These are phyloP conservation scores for Drosophila formosana DNA, from an alignment of 2,888 invertebrate species.

Conservation along the genomic window DNA sequence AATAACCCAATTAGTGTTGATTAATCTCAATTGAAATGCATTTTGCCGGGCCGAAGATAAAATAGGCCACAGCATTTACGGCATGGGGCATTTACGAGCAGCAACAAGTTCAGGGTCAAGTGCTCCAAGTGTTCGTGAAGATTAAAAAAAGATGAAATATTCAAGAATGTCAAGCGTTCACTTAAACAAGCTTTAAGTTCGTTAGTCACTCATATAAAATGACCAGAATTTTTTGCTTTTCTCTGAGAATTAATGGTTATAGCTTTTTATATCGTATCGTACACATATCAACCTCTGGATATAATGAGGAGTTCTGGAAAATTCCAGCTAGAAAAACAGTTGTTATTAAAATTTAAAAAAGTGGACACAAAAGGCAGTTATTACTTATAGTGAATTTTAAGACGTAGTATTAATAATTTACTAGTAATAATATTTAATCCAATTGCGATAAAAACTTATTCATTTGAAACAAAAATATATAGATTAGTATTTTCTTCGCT, in stretches of 20 bases:
- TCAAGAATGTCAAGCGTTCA: not conserved
- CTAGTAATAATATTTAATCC: too few species aligned
- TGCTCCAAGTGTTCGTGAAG: not conserved
- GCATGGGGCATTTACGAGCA: not conserved
- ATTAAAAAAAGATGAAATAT: not conserved
- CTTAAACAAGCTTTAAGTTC: not conserved
- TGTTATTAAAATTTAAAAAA: too few species aligned
- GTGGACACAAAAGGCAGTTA: too few species aligned
- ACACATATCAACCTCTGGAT: too few species aligned
- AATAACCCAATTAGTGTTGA: slow-evolving; percentile 79
- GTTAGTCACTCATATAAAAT: slow-evolving; percentile 4
- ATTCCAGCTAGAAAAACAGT: too few species aligned
- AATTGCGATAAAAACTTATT: too few species aligned
- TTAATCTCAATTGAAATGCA: slow-evolving; percentile 80
- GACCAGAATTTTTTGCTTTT: not conserved
- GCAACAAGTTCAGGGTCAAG: slow-evolving; percentile 72
- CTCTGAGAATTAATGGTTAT: not conserved
- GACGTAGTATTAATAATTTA: too few species aligned
- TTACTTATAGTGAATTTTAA: too few species aligned
- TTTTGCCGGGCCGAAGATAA: slow-evolving; percentile 46
- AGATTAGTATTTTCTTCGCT: too few species aligned
- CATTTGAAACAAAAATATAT: too few species aligned
- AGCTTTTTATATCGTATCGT: not conserved
- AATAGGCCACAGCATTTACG: slow-evolving; percentile 18
- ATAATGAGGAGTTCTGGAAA: too few species aligned